Evolutionary conservation across 2,888 invertebrate species (phyloP), one percentile per base, ranked within the genome.

Genomic region (Tenthredo distinguenda): DNA sequence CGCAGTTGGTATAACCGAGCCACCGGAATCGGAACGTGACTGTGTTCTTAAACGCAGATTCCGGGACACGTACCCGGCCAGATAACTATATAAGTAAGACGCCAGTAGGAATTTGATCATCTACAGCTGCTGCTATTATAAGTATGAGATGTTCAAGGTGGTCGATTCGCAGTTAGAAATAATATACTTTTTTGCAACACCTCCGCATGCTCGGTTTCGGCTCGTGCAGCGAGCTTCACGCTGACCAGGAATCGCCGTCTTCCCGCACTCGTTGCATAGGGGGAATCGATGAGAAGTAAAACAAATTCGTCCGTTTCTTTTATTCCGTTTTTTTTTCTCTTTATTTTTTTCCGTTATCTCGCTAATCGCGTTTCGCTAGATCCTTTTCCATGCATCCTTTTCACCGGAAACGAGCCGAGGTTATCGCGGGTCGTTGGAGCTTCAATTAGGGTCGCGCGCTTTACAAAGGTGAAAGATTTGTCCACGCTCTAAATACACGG

Each of bases 21-120:
- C 12, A 21, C 40, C 72, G 77, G 86, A 87, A 87, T 87, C 76
- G 84, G 84, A 85, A 88, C 88, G 88, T 88, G 88, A 87, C 85
- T 21, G 81, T 31, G 58, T 81, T 81, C 62, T 43, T 37, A 62
- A 81, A 81, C 37, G 37, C 26, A 74, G 85, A 72, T 50, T 87
- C 84, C 71, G 37, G 40, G 81, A 65, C 71, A 43, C 55, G 50
- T 68, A 74, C n/a, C n/a, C 43, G 1, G 43, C 9, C 12, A 43
- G 40, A 68, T 68, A 68, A 68, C 68, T 68, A 65, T 26, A 26
- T 65, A 68, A 68, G 68, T 68, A 68, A 34, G 62, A 62, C 62
- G 62, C 21, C 26, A 34, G 31, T 34, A 68, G 68, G 18, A 68
- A 68, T 68, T 68, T 34, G 12, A 68, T 34, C 12, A 68, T 68